Evolutionary conservation across 2,888 invertebrate species (phyloP), one percentile per base, ranked within the genome.

Genomic region (Limulus polyphemus): DNA sequence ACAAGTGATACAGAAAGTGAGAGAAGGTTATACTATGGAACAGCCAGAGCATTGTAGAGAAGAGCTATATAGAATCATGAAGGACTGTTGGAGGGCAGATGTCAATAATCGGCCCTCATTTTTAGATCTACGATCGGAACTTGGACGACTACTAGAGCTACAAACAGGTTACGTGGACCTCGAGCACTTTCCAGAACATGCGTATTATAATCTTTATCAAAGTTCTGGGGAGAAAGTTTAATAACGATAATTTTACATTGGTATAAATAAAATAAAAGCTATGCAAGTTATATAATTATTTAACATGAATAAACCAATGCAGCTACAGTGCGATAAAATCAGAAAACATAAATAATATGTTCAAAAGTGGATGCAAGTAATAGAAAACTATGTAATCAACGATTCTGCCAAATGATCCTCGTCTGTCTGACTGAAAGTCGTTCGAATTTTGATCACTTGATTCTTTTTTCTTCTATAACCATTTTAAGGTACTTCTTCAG

Each of bases 1-100:
- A 11, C 88, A 89, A 73, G 89, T 90, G n/a, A 83, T 89, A 74
- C 81, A 87, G 11, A 83, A 84, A 50, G 87, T 90, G 57, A 83
- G 87, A 32, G 85, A 84, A 70, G 90, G 89, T 46, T 83, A 86
- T 74, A 81, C 88, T 0, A 82, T 89, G 62, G 86, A 88, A 72
- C 80, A 87, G 59, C 90, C 90, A 1, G 82, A 84, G 61, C 88
- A 89, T 77, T 88, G 88, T 77, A 83, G 85, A 69, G 84, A 85
- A 63, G 83, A 84, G 72, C 78, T 85, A 70, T 84, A 83, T 72
- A 79, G 81, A 68, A 76, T 85, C 65, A 83, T 85, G 79, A 77
- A 80, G 14, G 69, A 70, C 47, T 78, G 77, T 68, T 84, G 84
- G 84, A 82, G 83, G 72, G 83, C 84, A 47, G 85, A 86, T 75